Evolutionary conservation across 30 jellyfish, hydroid and myxozoan species (phyloP).

Genomic region (Sanderia malayensis): DNA sequence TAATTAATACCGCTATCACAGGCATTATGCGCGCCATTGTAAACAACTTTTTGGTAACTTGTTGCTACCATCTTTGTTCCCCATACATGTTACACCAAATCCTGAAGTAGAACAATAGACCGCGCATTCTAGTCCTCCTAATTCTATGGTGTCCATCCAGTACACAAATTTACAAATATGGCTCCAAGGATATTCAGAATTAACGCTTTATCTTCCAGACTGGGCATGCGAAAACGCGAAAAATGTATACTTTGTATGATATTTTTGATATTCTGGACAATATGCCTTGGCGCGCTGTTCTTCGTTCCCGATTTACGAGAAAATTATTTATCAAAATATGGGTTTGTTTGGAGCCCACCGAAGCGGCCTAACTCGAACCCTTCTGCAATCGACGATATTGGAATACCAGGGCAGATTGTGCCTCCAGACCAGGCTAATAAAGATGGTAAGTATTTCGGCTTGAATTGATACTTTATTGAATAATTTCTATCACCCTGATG

Average conservation of each 20-base stretch:
- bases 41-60: too few species aligned
- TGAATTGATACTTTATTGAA: too few species aligned
- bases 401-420: neutral
- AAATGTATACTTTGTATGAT: slow-evolving; percentile 60
- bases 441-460: neutral
- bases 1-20: too few species aligned
- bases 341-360: slow-evolving; percentile 57
- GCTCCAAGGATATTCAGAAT: slow-evolving; percentile 46
- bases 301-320: slow-evolving; percentile 78
- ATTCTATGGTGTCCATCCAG: too few species aligned
- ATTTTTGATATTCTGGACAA: slow-evolving; percentile 51
- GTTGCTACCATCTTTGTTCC: neutral
- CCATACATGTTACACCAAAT: neutral
- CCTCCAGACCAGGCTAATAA: neutral
- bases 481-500: too few species aligned
- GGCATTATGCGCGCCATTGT: too few species aligned
- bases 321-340: slow-evolving; percentile 40
- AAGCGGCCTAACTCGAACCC: slow-evolving; percentile 24
- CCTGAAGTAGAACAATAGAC: too few species aligned
- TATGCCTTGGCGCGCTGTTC: slow-evolving; percentile 80
- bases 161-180: slow-evolving; percentile 6
- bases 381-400: slow-evolving; percentile 8
- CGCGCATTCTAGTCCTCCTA: too few species aligned
- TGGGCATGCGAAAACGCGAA: slow-evolving; percentile 79
- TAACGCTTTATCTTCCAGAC: slow-evolving; percentile 46